These are phyloP conservation scores for Nothocercus nigrocapillus DNA, from an alignment of 2,113 vertebrate species.

Conservation along the genomic window DNA sequence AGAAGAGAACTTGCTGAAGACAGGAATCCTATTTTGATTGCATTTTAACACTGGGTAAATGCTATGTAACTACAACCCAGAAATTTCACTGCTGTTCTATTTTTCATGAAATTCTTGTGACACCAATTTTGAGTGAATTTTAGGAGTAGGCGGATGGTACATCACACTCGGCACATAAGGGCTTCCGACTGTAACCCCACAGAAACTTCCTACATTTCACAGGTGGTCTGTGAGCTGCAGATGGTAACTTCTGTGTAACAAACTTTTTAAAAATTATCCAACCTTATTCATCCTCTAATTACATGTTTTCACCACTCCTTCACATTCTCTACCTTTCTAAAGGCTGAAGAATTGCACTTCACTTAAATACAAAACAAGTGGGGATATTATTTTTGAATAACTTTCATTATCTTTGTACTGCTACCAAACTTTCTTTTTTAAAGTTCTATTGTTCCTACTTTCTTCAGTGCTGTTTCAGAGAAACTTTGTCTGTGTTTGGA, in stretches of 20 bases:
- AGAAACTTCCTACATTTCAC: constrained; percentile 44
- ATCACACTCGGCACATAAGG: not conserved
- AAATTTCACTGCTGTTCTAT: not conserved
- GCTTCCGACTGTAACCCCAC: constrained; percentile 14
- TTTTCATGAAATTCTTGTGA: not conserved
- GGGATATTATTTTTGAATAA: too few relatives aligned
- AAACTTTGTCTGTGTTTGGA: not conserved
- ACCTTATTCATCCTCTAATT: not conserved
- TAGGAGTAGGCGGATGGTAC: not conserved
- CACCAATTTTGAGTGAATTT: constrained; percentile 11
- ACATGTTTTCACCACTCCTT: not conserved
- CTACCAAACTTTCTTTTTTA: not conserved
- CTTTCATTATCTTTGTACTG: not conserved
- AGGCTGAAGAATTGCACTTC: not conserved
- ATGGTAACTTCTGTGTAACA: constrained; percentile 9
- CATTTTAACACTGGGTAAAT: not conserved
- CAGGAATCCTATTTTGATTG: not conserved
- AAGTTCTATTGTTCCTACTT: not conserved
- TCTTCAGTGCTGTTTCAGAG: not conserved
- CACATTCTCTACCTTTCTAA: not conserved
- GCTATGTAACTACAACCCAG: not conserved
- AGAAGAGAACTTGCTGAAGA: not conserved
- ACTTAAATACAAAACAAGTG: not conserved
- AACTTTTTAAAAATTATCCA: not conserved
- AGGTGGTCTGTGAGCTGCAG: constrained; percentile 51